These are phyloP conservation scores for Loris lydekkerianus DNA, from an alignment of 2,797 vertebrate genomes.

Conservation along the genomic window DNA sequence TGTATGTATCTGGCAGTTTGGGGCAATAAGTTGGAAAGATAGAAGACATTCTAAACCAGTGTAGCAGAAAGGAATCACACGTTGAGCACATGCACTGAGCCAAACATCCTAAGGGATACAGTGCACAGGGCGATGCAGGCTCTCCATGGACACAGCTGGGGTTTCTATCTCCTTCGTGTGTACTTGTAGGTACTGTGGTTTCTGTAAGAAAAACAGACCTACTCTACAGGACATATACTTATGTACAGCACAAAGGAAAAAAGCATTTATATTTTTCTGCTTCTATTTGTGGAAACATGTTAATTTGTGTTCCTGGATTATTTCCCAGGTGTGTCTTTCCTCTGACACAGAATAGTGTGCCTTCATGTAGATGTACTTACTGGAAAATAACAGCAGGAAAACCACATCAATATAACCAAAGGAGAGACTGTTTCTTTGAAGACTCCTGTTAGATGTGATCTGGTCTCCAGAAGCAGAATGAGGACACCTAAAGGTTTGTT, in stretches of 20 bases:
- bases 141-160: not conserved
- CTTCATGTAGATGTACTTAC: not conserved
- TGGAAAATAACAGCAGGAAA: constrained; percentile 5
- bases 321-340: not conserved
- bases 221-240: not conserved
- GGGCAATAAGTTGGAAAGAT: not conserved
- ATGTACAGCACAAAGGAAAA: not conserved
- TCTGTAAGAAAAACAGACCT: not conserved
- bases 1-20: not conserved
- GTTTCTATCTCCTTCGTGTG: not conserved
- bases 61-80: not conserved
- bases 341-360: not conserved
- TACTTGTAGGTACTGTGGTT: not conserved
- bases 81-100: not conserved
- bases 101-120: not conserved
- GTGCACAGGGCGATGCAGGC: not conserved
- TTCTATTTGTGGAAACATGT: not conserved
- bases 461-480: not conserved
- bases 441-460: not conserved
- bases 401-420: not conserved
- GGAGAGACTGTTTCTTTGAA: constrained; percentile 19
- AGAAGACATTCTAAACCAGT: not conserved
- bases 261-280: not conserved
- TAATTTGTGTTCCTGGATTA: constrained; percentile 4
- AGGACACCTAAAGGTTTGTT: not conserved